Conservation (phyloP, 2,888 invertebrate species). For the Drosophila anomelani region DNA sequence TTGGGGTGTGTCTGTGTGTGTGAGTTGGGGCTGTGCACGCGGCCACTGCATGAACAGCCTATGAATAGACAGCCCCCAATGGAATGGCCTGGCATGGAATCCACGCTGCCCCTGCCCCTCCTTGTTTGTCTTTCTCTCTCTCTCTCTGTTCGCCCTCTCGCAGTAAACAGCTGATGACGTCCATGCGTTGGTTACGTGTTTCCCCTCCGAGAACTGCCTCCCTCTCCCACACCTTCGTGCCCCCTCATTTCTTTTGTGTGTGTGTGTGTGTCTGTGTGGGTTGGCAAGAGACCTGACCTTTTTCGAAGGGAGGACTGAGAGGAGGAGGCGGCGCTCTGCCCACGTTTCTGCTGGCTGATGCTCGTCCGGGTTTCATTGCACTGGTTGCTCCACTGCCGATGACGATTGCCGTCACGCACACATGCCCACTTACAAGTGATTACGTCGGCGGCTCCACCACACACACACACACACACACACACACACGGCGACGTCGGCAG, state of each 20-base stretch:
- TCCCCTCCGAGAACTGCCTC: conserved; percentile 19
- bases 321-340: conserved; percentile 35
- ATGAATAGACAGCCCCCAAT: conserved; percentile 73
- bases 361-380: conserved; percentile 46
- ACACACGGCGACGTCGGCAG: conserved; percentile 37
- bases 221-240: neutral
- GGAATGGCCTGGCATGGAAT: conserved; percentile 55
- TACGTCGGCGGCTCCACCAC: conserved; percentile 70
- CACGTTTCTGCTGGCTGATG: conserved; percentile 65
- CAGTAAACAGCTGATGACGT: conserved; percentile 75
- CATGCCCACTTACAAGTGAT: conserved; percentile 68
- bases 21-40: conserved; percentile 62
- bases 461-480: neutral
- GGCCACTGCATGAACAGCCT: conserved; percentile 72
- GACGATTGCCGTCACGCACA: conserved; percentile 56
- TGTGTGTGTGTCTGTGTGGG: conserved; percentile 2
- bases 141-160: conserved; percentile 10
- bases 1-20: conserved; percentile 70
- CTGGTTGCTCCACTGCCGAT: conserved; percentile 67
- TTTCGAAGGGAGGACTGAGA: conserved; percentile 42
- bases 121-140: conserved; percentile 2
- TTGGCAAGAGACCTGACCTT: conserved; percentile 63
- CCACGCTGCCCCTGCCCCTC: conserved; percentile 19
- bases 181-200: conserved; percentile 74
- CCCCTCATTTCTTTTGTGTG: conserved; percentile 14